phyloP scores from a whole-genome alignment of 2,113 vertebrate genomes.

The Fregetta grallaria region DNA sequence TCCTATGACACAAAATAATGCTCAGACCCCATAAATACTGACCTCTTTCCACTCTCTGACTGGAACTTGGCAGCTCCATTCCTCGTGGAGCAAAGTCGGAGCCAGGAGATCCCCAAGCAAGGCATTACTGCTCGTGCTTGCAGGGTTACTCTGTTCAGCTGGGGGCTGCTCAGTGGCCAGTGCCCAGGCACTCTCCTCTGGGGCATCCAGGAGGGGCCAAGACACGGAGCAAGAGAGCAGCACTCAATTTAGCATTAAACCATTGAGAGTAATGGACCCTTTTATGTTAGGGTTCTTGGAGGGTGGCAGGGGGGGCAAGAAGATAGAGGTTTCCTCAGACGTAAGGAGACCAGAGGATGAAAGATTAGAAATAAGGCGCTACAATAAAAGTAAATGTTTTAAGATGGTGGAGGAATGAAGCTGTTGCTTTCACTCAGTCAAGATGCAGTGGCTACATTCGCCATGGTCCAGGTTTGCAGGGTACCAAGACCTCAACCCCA shows the following conservation, averaged over 20 bases:
- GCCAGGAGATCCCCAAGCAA: background rate
- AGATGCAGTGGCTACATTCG: background rate
- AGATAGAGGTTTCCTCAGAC: background rate
- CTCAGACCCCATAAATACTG: background rate
- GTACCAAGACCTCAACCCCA: background rate
- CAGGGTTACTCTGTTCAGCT: background rate
- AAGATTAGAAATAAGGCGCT: background rate
- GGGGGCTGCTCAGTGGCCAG: rapidly evolving
- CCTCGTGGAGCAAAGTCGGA: background rate
- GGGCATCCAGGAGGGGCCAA: background rate
- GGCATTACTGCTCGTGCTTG: background rate
- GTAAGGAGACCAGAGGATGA: background rate
- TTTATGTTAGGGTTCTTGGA: background rate
- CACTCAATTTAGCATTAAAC: background rate
- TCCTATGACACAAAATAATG: background rate
- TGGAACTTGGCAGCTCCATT: background rate
- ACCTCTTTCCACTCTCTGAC: background rate
- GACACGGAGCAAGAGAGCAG: rapidly evolving
- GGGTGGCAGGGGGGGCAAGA: rapidly evolving
- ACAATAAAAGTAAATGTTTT: background rate
- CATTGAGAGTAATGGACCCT: background rate
- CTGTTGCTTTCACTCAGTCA: background rate
- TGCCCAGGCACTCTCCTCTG: background rate
- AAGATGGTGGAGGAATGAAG: background rate
- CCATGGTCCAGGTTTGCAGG: background rate